Evolutionary conservation across 2,888 invertebrate genomes (phyloP), one percentile per base, ranked within the genome.

Genomic region (Carpatolechia fugitivella): DNA sequence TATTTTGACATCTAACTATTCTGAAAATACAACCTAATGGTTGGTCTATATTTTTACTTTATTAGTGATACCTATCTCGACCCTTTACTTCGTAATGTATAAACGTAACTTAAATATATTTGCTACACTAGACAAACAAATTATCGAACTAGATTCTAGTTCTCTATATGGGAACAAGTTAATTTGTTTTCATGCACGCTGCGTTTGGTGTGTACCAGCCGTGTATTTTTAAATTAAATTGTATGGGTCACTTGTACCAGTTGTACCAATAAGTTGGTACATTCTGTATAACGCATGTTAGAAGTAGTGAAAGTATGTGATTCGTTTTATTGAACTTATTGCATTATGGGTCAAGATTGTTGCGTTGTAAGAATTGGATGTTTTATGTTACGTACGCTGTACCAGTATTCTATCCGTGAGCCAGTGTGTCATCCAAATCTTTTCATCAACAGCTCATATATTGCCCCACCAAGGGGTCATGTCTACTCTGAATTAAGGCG

Each of bases 211-310:
- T 63, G 18, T 60, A 60, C 61, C 66, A 64, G 52, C 57, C 58
- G 63, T 71, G 74, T 74, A 65, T 41, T 60, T 57, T 60, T 55
- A 73, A 81, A 82, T 78, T 75, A 77, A 74, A 75, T 76, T 78
- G 74, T 76, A 62, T 51, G 18, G 58, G 46, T 30, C 56, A 56
- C 78, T 70, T 41, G 40, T 18, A 18, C 4, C 40, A 16, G 40
- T 11, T 84, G 84, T 82, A 72, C 65, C 69, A 74, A 79, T 80
- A 79, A 77, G 63, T 58, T 57, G 66, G 60, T 70, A 81, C 80
- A 82, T 56, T 75, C 65, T 55, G 74, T 66, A 65, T 66, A 65
- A 57, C 57, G 54, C 51, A 51, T 51, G 54, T 18, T 18, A 16
- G 16, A 16, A 49, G 47, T 38, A 18, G 18, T 52, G 49, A 56